phyloP scores from a whole-genome alignment of 1,140 invertebrate genomes.

The Drosophila pallidifrons region DNA sequence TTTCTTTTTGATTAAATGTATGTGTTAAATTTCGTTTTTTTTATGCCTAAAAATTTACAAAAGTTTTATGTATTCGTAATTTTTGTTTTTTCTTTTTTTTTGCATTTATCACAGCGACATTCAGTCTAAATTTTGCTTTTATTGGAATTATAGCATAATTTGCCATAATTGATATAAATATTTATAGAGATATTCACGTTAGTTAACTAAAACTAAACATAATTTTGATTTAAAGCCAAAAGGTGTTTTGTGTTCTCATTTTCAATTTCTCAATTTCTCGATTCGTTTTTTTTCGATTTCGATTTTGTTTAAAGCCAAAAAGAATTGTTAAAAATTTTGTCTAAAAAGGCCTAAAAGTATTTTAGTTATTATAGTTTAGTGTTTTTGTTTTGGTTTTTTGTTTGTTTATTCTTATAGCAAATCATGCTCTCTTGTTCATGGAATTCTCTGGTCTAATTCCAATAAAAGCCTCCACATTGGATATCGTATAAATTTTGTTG shows the following conservation, averaged over 20 bases:
- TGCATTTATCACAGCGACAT: constrained; percentile 85
- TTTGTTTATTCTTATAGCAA: constrained; percentile 72
- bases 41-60: constrained; percentile 83
- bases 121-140: constrained; percentile 85
- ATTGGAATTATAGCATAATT: constrained; percentile 84
- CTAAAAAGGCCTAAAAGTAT: constrained; percentile 79
- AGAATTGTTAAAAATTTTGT: constrained; percentile 77
- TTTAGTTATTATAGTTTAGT: constrained; percentile 62
- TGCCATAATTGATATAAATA: constrained; percentile 76
- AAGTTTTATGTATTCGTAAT: constrained; percentile 76
- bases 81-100: constrained; percentile 60
- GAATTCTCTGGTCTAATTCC: constrained; percentile 68
- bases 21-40: constrained; percentile 71
- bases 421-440: constrained; percentile 66
- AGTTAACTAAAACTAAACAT: constrained; percentile 77
- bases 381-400: constrained; percentile 44
- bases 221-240: constrained; percentile 84
- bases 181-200: constrained; percentile 60
- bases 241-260: constrained; percentile 53
- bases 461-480: constrained; percentile 77
- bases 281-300: constrained; percentile 43
- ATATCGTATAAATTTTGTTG: constrained; percentile 57
- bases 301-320: constrained; percentile 68
- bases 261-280: constrained; percentile 19
- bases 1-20: constrained; percentile 59